These are phyloP conservation scores for Python bivittatus DNA, from an alignment of 2,113 vertebrate species.

Conservation along the genomic window DNA sequence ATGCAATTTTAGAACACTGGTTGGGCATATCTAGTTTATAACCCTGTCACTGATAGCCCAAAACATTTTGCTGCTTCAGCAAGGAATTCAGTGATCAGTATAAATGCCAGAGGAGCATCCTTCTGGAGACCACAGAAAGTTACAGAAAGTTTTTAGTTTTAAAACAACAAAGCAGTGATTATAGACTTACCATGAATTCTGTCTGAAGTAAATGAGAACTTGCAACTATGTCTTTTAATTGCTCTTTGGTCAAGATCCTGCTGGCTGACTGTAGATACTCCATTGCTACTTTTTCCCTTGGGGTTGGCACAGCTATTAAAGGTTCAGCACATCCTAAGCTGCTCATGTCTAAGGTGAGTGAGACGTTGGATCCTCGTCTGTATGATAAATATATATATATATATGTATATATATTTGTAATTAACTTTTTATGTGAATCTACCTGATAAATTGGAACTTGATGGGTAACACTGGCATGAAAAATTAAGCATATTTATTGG, in stretches of 20 bases:
- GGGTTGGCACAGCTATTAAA: slow-evolving; percentile 79
- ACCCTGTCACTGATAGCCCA: not conserved
- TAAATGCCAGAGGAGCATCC: not conserved
- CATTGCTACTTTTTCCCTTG: slow-evolving; percentile 85
- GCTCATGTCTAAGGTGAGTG: slow-evolving; percentile 94
- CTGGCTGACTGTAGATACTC: slow-evolving; percentile 89
- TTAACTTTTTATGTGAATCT: not conserved
- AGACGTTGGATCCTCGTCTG: slow-evolving; percentile 95
- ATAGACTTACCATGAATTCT: slow-evolving; percentile 89
- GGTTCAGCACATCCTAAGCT: slow-evolving; percentile 86
- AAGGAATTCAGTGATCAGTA: not conserved
- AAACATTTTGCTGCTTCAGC: not conserved
- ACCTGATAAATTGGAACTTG: not conserved
- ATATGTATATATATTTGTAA: not conserved
- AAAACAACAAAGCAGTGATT: not conserved
- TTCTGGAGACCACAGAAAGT: not conserved
- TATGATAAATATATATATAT: slow-evolving; percentile 44
- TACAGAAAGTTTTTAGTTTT: not conserved
- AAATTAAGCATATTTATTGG: slow-evolving; percentile 1
- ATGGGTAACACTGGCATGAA: not conserved
- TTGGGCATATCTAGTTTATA: not conserved
- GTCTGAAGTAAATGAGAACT: slow-evolving; percentile 87
- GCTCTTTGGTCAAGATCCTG: slow-evolving; percentile 81
- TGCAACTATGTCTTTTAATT: slow-evolving; percentile 77
- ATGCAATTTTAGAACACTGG: not conserved